Conservation (phyloP, 2,888 invertebrate genomes). For the Galerucella calmariensis region DNA sequence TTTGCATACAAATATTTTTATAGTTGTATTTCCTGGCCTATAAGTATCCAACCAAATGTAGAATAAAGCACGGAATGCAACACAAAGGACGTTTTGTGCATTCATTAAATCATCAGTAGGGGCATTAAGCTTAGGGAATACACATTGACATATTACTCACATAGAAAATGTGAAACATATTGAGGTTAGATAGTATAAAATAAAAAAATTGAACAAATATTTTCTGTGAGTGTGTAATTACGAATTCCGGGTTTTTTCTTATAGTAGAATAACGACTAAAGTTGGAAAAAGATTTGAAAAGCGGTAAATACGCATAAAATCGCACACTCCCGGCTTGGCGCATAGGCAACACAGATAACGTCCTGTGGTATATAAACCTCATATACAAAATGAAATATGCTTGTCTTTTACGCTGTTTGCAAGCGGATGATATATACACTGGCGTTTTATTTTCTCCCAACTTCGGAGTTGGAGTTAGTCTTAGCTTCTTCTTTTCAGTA, state of each 20-base stretch:
- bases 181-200: neutral
- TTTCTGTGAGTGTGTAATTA: slow-evolving; percentile 1
- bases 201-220: neutral
- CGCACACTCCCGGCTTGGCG: slow-evolving; percentile 43
- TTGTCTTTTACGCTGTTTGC: slow-evolving; percentile 58
- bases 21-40: neutral
- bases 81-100: slow-evolving; percentile 2
- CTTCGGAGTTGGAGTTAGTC: slow-evolving; percentile 51
- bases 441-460: slow-evolving; percentile 58
- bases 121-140: neutral
- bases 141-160: neutral
- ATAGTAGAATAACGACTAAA: slow-evolving; percentile 3
- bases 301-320: slow-evolving; percentile 40
- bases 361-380: slow-evolving; percentile 59
- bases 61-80: slow-evolving; percentile 3
- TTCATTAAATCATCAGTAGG: neutral
- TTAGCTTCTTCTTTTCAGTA: slow-evolving; percentile 55
- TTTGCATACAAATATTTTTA: neutral
- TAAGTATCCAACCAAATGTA: slow-evolving; percentile 2
- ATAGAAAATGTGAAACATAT: neutral
- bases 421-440: slow-evolving; percentile 59
- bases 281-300: slow-evolving; percentile 28
- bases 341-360: slow-evolving; percentile 63
- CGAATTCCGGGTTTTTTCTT: neutral
- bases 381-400: slow-evolving; percentile 63